Evolutionary conservation across 2,113 vertebrate genomes (phyloP), one percentile per base, ranked within the genome.

Genomic region (Thunnus thynnus): DNA sequence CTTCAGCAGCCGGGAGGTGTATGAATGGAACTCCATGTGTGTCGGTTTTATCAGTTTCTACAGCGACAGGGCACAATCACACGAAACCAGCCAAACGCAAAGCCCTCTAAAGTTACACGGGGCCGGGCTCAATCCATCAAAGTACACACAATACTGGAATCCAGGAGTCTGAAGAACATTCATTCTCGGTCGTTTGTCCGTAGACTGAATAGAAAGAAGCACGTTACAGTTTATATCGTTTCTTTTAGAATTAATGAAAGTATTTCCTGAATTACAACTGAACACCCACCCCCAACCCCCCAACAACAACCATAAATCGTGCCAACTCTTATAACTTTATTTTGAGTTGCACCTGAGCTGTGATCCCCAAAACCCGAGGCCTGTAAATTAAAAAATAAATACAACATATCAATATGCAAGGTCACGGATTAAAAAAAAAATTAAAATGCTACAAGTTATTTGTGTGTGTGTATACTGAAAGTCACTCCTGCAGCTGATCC

Each of bases 381-480:
- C 85, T 89, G 87, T 79, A 88, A 92, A 94, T 89, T 73, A 88
- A 89, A 89, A 93, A 91, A 93, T 93, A 94, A 93, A 93, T 92
- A 94, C 88, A 87, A 90, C 84, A 93, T 90, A 87, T 87, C 85
- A 91, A 92, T 90, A 92, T 92, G 93, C 86, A 89, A 91, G 82
- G 81, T 88, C 85, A 90, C 72, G 51, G 83, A 85, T 87, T 67
- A 64, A 69, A 52, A 81, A 89, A 41, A 41, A 7, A 41, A 83
- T 71, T 27, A 85, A 87, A 93, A 93, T 94, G 94, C 94, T 95
- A 95, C 94, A 91, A 89, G 87, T 87, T 86, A 85, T 87, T 86
- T 87, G 87, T 89, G 83, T 71, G 72, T 87, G 61, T 90, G 76
- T 87, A 13, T 88, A 65, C 87, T 91, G 90, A 93, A 87, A 89